Conservation (phyloP, 2,888 invertebrate genomes). For the Lasiommata megera region DNA sequence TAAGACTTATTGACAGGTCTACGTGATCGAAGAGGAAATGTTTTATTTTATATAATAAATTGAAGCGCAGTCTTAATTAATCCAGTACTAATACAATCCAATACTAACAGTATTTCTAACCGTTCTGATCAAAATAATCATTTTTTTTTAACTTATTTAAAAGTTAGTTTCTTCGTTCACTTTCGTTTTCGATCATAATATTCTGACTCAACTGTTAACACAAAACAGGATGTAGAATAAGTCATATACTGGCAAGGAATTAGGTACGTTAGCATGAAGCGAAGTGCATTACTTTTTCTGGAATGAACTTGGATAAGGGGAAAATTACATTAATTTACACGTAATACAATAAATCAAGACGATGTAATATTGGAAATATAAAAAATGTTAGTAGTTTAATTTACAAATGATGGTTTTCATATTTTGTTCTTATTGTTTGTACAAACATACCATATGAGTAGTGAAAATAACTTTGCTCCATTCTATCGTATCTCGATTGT, state of each 20-base stretch:
- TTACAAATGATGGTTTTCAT: no score
- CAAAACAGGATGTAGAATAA: conserved; percentile 11
- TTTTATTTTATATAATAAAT: neutral
- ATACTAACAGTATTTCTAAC: no score
- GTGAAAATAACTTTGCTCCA: neutral
- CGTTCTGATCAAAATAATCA: no score
- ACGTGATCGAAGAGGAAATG: conserved; percentile 10
- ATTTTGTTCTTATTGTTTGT: no score
- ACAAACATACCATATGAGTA: no score
- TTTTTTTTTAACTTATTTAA: no score
- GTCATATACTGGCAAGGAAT: neutral
- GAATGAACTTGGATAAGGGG: neutral
- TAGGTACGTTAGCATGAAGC: neutral
- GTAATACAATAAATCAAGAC: neutral
- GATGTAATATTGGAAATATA: neutral
- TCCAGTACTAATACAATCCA: no score
- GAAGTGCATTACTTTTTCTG: neutral
- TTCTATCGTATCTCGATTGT: neutral
- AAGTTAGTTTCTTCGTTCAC: no score
- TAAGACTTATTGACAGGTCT: conserved; percentile 16
- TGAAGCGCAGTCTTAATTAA: no score
- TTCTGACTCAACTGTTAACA: conserved; percentile 22
- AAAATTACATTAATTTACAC: no score
- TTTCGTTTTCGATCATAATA: conserved; percentile 4
- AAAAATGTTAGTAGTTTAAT: neutral